Percentiles rank a stretch among this genome's conserved stretches.
These are phyloP conservation scores for Acanthaster planci DNA, from an alignment of 35 echinoderm and acorn worm species.

Conservation along the genomic window DNA sequence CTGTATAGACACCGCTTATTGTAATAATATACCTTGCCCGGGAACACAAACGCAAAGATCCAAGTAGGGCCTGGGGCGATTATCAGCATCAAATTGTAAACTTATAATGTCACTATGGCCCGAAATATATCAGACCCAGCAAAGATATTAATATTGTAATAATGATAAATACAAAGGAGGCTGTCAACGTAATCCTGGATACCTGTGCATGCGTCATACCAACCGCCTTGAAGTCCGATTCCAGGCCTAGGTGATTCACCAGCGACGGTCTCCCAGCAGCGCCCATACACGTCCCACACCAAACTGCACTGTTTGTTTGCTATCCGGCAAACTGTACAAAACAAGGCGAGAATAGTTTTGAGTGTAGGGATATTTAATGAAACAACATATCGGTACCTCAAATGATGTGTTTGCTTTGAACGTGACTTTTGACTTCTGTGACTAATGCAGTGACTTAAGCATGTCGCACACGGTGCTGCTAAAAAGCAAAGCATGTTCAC, in stretches of 20 bases:
- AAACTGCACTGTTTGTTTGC: conserved; percentile 73
- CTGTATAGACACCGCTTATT: too few relatives aligned
- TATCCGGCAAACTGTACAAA: conserved; percentile 54
- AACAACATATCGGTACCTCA: neutral
- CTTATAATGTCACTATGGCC: too few relatives aligned
- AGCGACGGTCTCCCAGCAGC: conserved; percentile 62
- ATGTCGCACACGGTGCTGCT: neutral
- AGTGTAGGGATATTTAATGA: neutral
- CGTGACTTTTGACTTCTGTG: neutral
- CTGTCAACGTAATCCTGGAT: neutral
- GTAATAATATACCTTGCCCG: too few relatives aligned
- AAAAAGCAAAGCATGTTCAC: neutral
- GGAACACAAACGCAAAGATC: too few relatives aligned
- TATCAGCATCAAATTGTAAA: too few relatives aligned
- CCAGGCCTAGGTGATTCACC: conserved; percentile 40
- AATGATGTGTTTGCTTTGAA: neutral
- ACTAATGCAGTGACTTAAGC: too few relatives aligned
- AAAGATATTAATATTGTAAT: neutral
- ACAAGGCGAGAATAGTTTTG: neutral
- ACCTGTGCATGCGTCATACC: conserved; percentile 83
- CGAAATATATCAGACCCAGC: too few relatives aligned
- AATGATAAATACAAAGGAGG: neutral
- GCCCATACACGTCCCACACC: conserved; percentile 54
- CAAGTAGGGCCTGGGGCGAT: too few relatives aligned
- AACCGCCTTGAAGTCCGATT: conserved; percentile 22